Percentiles rank a stretch among this genome's conserved stretches.
These are phyloP conservation scores for Perithous albicinctus DNA, from an alignment of 2,888 invertebrate species.

Conservation along the genomic window DNA sequence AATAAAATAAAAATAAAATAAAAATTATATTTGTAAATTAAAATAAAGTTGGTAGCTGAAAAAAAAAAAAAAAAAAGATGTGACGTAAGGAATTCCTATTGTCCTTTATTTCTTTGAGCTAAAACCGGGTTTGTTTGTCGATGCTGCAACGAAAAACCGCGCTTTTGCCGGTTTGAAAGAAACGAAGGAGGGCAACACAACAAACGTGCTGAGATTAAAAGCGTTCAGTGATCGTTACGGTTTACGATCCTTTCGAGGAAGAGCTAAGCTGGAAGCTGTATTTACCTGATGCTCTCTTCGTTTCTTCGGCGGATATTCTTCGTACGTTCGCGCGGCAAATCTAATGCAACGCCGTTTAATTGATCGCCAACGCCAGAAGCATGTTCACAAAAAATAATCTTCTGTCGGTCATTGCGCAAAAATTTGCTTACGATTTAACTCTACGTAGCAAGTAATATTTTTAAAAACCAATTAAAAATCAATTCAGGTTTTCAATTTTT, in stretches of 20 bases:
- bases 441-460: background rate
- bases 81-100: background rate
- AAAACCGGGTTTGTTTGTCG: background rate
- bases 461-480: background rate
- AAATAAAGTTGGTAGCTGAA: no score
- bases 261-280: constrained; percentile 14
- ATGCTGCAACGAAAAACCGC: background rate
- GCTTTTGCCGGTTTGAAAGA: background rate
- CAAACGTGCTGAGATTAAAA: constrained; percentile 33
- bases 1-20: no score
- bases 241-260: constrained; percentile 43
- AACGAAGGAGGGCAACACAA: constrained; percentile 16
- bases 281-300: constrained; percentile 10
- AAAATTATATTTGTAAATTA: no score
- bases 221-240: constrained; percentile 29
- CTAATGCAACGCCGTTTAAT: background rate
- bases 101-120: background rate
- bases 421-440: background rate
- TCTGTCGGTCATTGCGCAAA: background rate
- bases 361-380: background rate
- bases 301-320: constrained; percentile 15
- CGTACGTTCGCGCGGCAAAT: background rate
- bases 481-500: no score
- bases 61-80: no score
- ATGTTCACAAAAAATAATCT: background rate